These are phyloP conservation scores for Collichthys lucidus DNA, from an alignment of 2,113 vertebrate genomes.

Conservation along the genomic window DNA sequence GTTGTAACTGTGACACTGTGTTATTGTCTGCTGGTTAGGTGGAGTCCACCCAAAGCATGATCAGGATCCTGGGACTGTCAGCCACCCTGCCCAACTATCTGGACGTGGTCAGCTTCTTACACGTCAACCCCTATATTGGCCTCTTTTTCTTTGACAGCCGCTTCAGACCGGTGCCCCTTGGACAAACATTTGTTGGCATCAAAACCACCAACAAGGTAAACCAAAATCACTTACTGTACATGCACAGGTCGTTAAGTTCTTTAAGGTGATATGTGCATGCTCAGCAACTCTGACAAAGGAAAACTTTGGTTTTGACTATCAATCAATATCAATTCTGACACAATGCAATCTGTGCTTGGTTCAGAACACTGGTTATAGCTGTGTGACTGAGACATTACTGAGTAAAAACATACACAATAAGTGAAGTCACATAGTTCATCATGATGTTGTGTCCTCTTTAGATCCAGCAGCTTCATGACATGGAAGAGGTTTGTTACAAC, in stretches of 20 bases:
- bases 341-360: too few relatives aligned
- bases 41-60: constrained; percentile 99
- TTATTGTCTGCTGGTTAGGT: constrained; percentile 83
- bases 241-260: not conserved
- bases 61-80: constrained; percentile 96
- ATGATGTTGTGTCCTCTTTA: constrained; percentile 68
- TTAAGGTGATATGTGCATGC: not conserved
- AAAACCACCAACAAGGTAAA: constrained; percentile 94
- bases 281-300: not conserved
- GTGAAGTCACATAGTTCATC: not conserved
- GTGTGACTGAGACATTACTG: not conserved
- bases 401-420: not conserved
- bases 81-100: constrained; percentile 98
- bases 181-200: constrained; percentile 95
- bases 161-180: constrained; percentile 96
- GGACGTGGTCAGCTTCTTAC: constrained; percentile 94
- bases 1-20: not conserved
- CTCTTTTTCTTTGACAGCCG: constrained; percentile 97
- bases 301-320: not conserved
- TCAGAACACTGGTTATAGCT: not conserved
- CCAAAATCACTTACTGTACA: not conserved
- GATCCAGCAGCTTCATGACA: constrained; percentile 96
- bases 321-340: too few relatives aligned
- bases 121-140: constrained; percentile 96
- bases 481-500: constrained; percentile 97